Conservation (phyloP, 1,140 invertebrate species). For the Gryllus bimaculatus region DNA sequence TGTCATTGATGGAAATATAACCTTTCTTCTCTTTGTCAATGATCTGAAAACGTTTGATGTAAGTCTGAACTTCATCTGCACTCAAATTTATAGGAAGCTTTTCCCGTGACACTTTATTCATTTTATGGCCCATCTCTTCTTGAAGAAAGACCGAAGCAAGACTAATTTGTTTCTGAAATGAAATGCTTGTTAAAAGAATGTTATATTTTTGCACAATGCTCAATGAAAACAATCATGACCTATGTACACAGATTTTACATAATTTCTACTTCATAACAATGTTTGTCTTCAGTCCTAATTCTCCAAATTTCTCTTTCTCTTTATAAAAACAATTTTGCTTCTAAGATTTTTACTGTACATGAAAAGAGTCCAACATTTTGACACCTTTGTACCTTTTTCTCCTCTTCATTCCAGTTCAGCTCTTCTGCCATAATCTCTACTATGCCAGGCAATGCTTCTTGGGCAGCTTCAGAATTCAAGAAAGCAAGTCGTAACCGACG, state of each 20-base stretch:
- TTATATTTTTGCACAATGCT: too few relatives aligned
- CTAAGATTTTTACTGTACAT: too few relatives aligned
- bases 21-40: constrained; percentile 95
- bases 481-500: constrained; percentile 87
- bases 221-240: too few relatives aligned
- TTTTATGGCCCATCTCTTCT: constrained; percentile 93
- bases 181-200: not conserved
- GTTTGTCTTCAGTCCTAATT: too few relatives aligned
- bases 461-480: constrained; percentile 91
- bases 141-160: constrained; percentile 74
- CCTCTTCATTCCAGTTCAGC: constrained; percentile 79
- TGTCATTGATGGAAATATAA: constrained; percentile 95
- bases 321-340: too few relatives aligned
- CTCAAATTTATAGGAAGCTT: constrained; percentile 88
- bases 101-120: constrained; percentile 77
- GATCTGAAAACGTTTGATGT: constrained; percentile 89
- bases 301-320: too few relatives aligned
- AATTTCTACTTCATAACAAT: too few relatives aligned
- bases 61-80: constrained; percentile 87
- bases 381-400: constrained; percentile 48
- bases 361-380: too few relatives aligned
- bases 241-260: too few relatives aligned
- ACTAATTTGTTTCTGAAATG: constrained; percentile 60
- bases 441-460: constrained; percentile 86
- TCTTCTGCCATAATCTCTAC: constrained; percentile 96